These are phyloP conservation scores for Rhinoderma darwinii DNA, from an alignment of 2,113 vertebrate species.

Conservation along the genomic window DNA sequence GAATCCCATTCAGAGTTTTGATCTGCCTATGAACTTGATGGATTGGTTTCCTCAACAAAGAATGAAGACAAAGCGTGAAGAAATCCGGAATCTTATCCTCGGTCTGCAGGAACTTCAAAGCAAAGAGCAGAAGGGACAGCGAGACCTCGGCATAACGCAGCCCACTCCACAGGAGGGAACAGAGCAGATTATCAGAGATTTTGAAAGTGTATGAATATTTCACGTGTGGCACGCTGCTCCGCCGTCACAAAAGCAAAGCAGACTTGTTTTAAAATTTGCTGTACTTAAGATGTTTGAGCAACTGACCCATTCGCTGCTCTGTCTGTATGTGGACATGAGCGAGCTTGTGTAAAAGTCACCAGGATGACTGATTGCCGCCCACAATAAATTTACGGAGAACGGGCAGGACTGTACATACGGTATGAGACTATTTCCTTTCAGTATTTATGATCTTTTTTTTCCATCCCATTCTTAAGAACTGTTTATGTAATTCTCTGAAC, in stretches of 20 bases:
- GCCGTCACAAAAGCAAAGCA: constrained; percentile 64
- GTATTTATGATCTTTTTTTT: constrained; percentile 85
- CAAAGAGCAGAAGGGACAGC: constrained; percentile 75
- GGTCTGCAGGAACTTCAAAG: constrained; percentile 86
- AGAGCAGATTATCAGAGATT: constrained; percentile 68
- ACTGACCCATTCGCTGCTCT: neutral
- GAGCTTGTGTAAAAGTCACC: constrained; percentile 77
- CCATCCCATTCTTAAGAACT: constrained; percentile 78
- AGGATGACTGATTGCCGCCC: constrained; percentile 74
- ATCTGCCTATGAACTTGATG: constrained; percentile 88
- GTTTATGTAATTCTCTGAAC: constrained; percentile 86
- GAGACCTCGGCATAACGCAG: constrained; percentile 70
- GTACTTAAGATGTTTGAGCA: constrained; percentile 59
- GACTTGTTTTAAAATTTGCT: constrained; percentile 61
- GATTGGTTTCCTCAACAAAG: constrained; percentile 95
- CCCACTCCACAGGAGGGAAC: constrained; percentile 66
- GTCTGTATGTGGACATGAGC: constrained; percentile 69
- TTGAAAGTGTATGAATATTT: constrained; percentile 75
- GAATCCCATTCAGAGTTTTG: constrained; percentile 92
- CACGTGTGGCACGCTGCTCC: constrained; percentile 67
- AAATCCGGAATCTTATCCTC: constrained; percentile 90
- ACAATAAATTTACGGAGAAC: constrained; percentile 77
- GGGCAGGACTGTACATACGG: constrained; percentile 90
- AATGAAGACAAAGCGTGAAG: constrained; percentile 97
- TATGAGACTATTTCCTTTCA: constrained; percentile 86